phyloP scores from a whole-genome alignment of 2,797 vertebrate species.

The Synaphobranchus kaupii region DNA sequence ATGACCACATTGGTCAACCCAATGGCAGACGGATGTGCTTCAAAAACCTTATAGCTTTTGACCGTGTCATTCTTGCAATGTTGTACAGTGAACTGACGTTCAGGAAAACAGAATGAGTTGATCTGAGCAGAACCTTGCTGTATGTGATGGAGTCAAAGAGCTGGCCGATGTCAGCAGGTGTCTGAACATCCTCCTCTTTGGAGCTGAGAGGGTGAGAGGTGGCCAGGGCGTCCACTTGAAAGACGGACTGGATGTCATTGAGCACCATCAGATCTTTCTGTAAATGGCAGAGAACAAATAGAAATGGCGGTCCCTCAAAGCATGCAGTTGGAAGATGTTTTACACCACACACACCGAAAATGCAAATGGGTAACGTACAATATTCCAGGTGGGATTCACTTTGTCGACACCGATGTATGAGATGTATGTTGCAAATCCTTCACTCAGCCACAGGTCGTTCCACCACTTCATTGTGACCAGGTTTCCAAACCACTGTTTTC shows the following conservation, averaged over 20 bases:
- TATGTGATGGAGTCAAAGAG: conserved; percentile 70
- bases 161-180: conserved; percentile 39
- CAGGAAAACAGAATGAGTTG: not conserved
- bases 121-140: conserved; percentile 63
- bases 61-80: not conserved
- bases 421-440: conserved; percentile 73
- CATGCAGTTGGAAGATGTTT: not conserved
- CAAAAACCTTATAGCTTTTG: not conserved
- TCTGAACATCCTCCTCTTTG: conserved; percentile 46
- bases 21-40: not conserved
- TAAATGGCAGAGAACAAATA: not conserved
- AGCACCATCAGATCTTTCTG: conserved; percentile 58
- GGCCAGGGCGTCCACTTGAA: conserved; percentile 64
- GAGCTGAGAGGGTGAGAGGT: conserved; percentile 68
- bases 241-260: conserved; percentile 48
- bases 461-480: conserved; percentile 81
- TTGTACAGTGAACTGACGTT: not conserved
- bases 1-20: not conserved
- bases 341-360: not conserved
- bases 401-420: conserved; percentile 54
- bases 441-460: conserved; percentile 78
- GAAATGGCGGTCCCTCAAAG: not conserved
- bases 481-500: conserved; percentile 78
- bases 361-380: conserved; percentile 51
- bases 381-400: conserved; percentile 54